Percentiles rank a stretch among this genome's conserved stretches.
phyloP scores from a whole-genome alignment of 2,797 vertebrate species.

The Scomberomorus guttatus region DNA sequence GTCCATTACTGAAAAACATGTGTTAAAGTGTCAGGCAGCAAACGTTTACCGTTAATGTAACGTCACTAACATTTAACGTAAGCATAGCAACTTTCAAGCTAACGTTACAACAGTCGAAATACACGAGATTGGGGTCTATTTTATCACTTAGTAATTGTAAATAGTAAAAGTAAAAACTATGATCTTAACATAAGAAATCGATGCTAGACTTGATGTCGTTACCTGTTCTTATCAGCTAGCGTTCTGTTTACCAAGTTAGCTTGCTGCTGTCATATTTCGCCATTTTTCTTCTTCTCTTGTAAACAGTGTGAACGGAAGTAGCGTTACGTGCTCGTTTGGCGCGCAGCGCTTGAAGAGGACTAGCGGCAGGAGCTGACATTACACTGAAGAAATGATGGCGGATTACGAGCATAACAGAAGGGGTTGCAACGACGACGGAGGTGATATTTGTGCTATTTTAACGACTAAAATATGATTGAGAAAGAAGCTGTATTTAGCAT shows the following conservation, averaged over 20 bases:
- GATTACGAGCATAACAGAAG: conserved; percentile 66
- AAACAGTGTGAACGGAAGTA: background rate
- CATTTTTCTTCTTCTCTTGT: conserved; percentile 8
- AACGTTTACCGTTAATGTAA: background rate
- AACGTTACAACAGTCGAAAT: background rate
- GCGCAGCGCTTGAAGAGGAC: conserved; percentile 27
- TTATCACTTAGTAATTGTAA: background rate
- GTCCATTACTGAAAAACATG: background rate
- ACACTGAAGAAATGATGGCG: conserved; percentile 73
- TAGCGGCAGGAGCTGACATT: background rate
- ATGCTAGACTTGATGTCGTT: background rate
- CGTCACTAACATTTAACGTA: background rate
- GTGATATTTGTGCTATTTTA: conserved; percentile 83
- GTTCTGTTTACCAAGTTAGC: conserved; percentile 54
- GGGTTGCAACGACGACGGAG: conserved; percentile 75
- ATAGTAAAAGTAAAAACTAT: background rate
- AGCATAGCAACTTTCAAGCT: background rate
- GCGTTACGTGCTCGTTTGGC: background rate
- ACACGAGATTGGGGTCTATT: background rate
- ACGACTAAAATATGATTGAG: conserved; percentile 17
- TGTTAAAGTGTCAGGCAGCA: background rate
- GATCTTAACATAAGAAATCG: background rate
- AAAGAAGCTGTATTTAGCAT: background rate
- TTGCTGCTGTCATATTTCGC: conserved; percentile 21
- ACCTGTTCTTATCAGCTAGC: conserved; percentile 45